Percentiles rank a stretch among this genome's conserved stretches.
Evolutionary conservation across 2,888 invertebrate genomes (phyloP).

Genomic region (Coenonympha glycerion): DNA sequence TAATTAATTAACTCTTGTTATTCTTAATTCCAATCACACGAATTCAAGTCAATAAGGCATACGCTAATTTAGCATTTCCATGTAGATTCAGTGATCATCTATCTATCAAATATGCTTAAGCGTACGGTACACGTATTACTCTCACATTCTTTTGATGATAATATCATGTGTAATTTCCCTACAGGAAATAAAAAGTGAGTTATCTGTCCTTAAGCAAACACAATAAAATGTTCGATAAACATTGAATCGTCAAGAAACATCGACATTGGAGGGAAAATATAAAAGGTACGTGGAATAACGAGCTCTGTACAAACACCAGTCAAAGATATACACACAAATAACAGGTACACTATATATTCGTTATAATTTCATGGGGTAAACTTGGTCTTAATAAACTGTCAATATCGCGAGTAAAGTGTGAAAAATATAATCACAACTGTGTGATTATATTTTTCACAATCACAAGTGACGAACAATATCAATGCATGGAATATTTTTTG

Average conservation of each 20-base stretch:
- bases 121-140: too few relatives aligned
- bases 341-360: constrained; percentile 7
- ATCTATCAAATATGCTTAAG: too few relatives aligned
- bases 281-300: constrained; percentile 57
- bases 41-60: too few relatives aligned
- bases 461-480: too few relatives aligned
- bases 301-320: constrained; percentile 50
- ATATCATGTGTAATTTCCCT: constrained; percentile 11
- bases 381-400: neutral
- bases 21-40: too few relatives aligned
- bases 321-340: constrained; percentile 39
- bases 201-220: constrained; percentile 34
- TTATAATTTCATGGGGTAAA: neutral
- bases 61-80: too few relatives aligned
- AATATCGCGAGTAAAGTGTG: neutral
- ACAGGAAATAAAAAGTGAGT: constrained; percentile 22
- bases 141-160: neutral
- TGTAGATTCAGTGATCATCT: too few relatives aligned
- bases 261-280: constrained; percentile 47
- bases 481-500: neutral
- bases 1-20: too few relatives aligned
- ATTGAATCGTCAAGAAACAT: constrained; percentile 33
- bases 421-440: too few relatives aligned
- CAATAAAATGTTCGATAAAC: constrained; percentile 29
- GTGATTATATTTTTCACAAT: too few relatives aligned